A percentile compares a stretch with the other conserved stretches of the same genome.
Evolutionary conservation across 2,888 invertebrate genomes (phyloP).

Genomic region (Pseudolycoriella hygida): DNA sequence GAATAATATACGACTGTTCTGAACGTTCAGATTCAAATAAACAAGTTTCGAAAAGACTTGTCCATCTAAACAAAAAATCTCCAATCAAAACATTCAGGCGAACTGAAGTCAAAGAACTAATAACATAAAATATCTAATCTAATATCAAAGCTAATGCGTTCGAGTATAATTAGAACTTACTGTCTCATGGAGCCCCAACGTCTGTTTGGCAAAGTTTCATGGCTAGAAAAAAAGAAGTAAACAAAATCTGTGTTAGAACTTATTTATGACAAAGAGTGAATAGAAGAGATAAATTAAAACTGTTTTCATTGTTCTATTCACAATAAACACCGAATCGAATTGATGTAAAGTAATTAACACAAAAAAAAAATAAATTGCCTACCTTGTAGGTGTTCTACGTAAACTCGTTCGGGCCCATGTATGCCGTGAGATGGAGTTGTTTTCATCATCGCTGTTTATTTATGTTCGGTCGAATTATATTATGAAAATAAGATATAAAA

Average conservation of each 20-base stretch:
- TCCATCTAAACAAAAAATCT: too few species aligned
- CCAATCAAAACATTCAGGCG: too few species aligned
- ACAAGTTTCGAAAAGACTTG: too few species aligned
- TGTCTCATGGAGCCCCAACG: constrained; percentile 48
- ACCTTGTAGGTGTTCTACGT: constrained; percentile 66
- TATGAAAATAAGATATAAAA: too few species aligned
- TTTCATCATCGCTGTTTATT: constrained; percentile 33
- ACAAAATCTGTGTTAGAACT: constrained; percentile 5
- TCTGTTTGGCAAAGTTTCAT: constrained; percentile 39
- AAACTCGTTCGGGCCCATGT: constrained; percentile 75
- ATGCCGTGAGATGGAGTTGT: constrained; percentile 49
- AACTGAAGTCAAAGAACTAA: too few species aligned
- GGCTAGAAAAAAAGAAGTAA: constrained; percentile 27
- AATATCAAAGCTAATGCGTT: too few species aligned
- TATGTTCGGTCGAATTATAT: too few species aligned
- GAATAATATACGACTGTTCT: too few species aligned
- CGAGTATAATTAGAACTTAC: constrained; percentile 26
- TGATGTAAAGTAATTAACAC: background rate
- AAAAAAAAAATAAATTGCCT: constrained; percentile 13
- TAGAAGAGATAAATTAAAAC: background rate
- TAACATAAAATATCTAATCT: too few species aligned
- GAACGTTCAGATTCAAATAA: too few species aligned
- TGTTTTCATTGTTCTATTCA: background rate
- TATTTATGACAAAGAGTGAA: background rate
- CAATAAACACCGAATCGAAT: background rate